A percentile compares a stretch with the other conserved stretches of the same genome.
phyloP scores from a whole-genome alignment of 35 echinoderm and acorn worm species.

The Holothuria glaberrima region DNA sequence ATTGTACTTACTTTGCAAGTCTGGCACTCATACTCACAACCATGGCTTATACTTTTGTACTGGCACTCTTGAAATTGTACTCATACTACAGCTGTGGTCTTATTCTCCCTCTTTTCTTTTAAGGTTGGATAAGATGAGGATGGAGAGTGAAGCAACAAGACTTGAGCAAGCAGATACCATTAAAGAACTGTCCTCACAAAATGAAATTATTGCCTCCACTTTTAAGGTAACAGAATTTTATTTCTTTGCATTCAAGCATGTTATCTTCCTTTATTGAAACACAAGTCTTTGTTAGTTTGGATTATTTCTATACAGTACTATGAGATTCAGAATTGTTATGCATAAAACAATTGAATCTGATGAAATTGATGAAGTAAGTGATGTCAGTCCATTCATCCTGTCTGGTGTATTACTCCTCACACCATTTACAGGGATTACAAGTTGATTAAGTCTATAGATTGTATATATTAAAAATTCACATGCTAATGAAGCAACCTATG shows the following conservation, averaged over 20 bases:
- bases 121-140: slow-evolving; percentile 80
- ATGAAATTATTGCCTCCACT: slow-evolving; percentile 79
- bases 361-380: too few species aligned
- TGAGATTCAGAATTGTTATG: too few species aligned
- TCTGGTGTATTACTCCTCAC: too few species aligned
- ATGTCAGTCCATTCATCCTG: too few species aligned
- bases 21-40: neutral
- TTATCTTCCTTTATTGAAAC: neutral
- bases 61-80: neutral
- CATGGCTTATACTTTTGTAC: neutral
- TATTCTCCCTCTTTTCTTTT: neutral
- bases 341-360: too few species aligned
- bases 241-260: too few species aligned
- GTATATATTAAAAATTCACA: too few species aligned
- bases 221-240: slow-evolving; percentile 73
- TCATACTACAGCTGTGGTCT: neutral
- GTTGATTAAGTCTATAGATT: too few species aligned
- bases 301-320: too few species aligned
- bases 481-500: too few species aligned
- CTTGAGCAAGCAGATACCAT: slow-evolving; percentile 86
- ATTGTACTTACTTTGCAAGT: neutral
- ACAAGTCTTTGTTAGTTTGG: too few species aligned
- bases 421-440: too few species aligned
- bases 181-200: slow-evolving; percentile 86
- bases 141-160: slow-evolving; percentile 74